Conservation (phyloP, 1,140 invertebrate genomes). For the Eupristina koningsbergeri region DNA sequence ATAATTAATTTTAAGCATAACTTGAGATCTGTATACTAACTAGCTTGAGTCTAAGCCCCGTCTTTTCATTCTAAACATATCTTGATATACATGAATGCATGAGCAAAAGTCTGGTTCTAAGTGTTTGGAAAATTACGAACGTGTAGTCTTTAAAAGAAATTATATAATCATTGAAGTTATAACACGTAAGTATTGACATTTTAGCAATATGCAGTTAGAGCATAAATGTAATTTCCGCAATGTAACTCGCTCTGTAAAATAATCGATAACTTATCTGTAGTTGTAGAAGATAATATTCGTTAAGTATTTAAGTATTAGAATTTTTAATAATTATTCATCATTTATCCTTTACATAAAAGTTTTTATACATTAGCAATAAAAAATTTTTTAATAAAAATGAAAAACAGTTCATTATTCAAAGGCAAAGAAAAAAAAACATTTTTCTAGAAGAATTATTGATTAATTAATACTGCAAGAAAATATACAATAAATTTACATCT, state of each 20-base stretch:
- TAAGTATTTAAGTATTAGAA: no score
- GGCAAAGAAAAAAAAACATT: no score
- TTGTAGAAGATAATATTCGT: no score
- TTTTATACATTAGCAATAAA: no score
- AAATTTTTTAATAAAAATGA: no score
- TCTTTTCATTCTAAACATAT: background rate
- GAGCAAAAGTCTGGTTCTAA: background rate
- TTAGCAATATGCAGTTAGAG: background rate
- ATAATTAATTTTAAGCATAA: background rate
- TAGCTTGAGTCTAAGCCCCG: background rate
- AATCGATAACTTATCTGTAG: background rate
- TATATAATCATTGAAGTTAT: slow-evolving; percentile 11
- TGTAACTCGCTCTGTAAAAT: slow-evolving; percentile 19
- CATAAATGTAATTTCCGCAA: background rate
- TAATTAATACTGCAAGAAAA: no score
- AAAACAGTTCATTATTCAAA: no score
- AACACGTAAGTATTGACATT: background rate
- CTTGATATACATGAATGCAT: slow-evolving; percentile 6
- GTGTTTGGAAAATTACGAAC: background rate
- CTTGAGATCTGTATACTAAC: background rate
- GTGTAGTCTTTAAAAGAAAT: background rate
- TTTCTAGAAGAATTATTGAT: no score
- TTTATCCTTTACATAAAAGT: no score
- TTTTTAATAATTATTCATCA: no score
- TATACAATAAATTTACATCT: no score